Conservation (phyloP, 2,797 vertebrate genomes). For the Ptychobarbus kaznakovi region DNA sequence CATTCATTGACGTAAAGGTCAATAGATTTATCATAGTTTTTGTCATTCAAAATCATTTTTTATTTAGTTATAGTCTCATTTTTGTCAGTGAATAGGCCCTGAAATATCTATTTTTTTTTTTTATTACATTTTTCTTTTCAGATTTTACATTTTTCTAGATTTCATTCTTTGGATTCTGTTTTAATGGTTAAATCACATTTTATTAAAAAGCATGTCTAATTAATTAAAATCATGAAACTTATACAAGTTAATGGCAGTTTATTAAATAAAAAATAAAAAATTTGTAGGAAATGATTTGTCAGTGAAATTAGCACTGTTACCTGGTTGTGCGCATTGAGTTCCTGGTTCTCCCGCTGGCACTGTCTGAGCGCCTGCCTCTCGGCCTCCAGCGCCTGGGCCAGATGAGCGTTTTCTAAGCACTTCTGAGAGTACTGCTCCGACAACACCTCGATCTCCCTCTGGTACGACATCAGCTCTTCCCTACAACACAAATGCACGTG, state of each 20-base stretch:
- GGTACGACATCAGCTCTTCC: constrained; percentile 84
- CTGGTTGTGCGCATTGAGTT: constrained; percentile 87
- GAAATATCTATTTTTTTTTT: background rate
- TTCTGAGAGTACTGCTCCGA: constrained; percentile 87
- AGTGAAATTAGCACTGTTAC: constrained; percentile 57
- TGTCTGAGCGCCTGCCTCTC: constrained; percentile 85
- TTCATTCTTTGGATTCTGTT: background rate
- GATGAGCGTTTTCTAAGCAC: constrained; percentile 85
- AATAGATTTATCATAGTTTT: background rate
- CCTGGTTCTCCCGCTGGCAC: constrained; percentile 87
- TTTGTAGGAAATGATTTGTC: background rate
- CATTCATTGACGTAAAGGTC: background rate
- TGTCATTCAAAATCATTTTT: background rate
- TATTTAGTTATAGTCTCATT: background rate
- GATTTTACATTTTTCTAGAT: background rate
- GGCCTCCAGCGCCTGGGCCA: constrained; percentile 84
- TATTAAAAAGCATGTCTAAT: background rate
- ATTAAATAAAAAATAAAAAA: no score
- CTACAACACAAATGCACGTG: constrained; percentile 62
- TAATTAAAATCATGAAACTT: no score
- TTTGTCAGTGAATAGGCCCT: background rate
- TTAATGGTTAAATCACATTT: background rate
- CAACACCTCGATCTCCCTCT: constrained; percentile 84
- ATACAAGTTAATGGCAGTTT: no score
- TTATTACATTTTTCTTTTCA: background rate